Base-by-base conservation (phyloP, 2,888 invertebrate species). In the Orthosia gothica region DNA sequence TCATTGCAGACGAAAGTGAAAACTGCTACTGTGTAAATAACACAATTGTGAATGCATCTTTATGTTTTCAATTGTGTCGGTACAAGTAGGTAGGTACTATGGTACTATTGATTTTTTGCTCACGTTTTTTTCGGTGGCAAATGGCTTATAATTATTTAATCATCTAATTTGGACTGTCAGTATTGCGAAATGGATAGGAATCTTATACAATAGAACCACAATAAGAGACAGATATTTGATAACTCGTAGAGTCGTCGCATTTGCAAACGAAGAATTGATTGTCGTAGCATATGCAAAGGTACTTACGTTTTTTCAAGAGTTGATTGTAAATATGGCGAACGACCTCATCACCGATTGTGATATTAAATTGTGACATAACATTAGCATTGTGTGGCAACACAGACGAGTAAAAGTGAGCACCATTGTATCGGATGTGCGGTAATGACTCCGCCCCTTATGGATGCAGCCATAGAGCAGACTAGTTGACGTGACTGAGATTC, bases 1-100 rank as follows among this genome's bases (percentile, higher is more conserved):
- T 93, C 93, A 93, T 90, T 83, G 86, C 89, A 89, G 88, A 92
- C 87, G 94, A 95, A 94, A 95, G 94, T 93, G 94, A 95, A 94
- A 94, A 94, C 93, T 74, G 90, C 91, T 91, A 91, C 92, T 91
- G 92, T 89, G 83, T 87, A 89, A 83, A 85, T 84, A 81, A 75
- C 74, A 77, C 83, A 83, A 89, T 88, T 90, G 88, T 88, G 80
- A 84, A 89, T 84, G 76, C 73, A 70, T 74, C 88, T 89, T 90
- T 87, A 89, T 89, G 74, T 62, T 55, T 66, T 62, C 63, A 61
- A 20, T 47, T 57, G 66, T 70, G 68, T 69, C 62, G 32, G 69
- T 32, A 66, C 65, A 71, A 75, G 63, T 50, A 50, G 63, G 47
- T 40, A 59, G 40, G 18, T 47, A 54, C 45, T 55, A 59, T 62